These are phyloP conservation scores for Silurus glanis DNA, from an alignment of 2,113 vertebrate genomes.

Conservation along the genomic window DNA sequence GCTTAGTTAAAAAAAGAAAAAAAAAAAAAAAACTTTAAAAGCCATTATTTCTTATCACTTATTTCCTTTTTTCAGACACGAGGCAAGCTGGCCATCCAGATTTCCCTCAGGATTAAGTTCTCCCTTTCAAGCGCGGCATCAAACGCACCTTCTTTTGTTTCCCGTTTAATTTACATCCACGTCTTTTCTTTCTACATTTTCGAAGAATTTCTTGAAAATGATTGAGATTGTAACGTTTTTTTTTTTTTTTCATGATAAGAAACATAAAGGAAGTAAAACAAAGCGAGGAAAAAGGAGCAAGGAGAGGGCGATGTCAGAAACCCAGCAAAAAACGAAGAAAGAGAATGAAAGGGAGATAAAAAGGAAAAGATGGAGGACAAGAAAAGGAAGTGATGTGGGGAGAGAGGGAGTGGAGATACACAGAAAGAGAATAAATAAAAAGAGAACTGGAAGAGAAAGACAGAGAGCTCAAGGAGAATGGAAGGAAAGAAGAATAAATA, in stretches of 20 bases:
- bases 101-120: neutral
- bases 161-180: slow-evolving; percentile 15
- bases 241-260: neutral
- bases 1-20: neutral
- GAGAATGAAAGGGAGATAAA: neutral
- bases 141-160: slow-evolving; percentile 20
- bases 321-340: neutral
- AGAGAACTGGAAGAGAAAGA: neutral
- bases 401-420: neutral
- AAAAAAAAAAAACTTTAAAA: neutral
- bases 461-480: no score
- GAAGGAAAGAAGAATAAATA: no score
- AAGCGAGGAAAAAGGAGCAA: neutral
- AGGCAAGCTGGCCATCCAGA: slow-evolving; percentile 8
- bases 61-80: slow-evolving; percentile 1
- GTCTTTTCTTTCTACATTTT: neutral
- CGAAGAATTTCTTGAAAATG: neutral
- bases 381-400: neutral
- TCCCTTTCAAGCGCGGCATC: slow-evolving; percentile 27
- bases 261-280: neutral
- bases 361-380: no score
- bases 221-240: no score
- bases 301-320: neutral
- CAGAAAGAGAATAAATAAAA: neutral
- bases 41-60: neutral